A percentile compares a stretch with the other conserved stretches of the same genome.
These are phyloP conservation scores for Parnassius glacialis DNA, from an alignment of 2,888 invertebrate species.

Conservation along the genomic window DNA sequence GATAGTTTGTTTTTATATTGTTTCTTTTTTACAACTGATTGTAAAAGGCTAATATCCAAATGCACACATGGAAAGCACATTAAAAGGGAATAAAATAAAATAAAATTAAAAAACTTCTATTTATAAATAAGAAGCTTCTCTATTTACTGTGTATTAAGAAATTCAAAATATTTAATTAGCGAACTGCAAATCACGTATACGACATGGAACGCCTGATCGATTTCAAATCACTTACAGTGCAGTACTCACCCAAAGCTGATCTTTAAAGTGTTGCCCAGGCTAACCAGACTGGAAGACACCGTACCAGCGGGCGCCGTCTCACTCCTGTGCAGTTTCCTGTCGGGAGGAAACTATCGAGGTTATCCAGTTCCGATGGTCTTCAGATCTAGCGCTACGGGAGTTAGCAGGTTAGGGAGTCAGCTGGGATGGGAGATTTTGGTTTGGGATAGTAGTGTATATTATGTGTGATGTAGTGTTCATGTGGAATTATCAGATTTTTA, in stretches of 20 bases:
- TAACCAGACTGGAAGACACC: slow-evolving; percentile 89
- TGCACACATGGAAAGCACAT: no score
- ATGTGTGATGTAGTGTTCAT: no score
- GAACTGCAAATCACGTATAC: neutral
- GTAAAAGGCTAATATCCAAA: no score
- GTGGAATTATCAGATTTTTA: no score
- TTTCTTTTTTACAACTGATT: no score
- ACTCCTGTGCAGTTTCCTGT: slow-evolving; percentile 84
- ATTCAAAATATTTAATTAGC: no score
- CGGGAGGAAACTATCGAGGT: slow-evolving; percentile 76
- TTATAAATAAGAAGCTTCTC: no score
- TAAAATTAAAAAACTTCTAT: no score
- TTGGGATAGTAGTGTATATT: neutral
- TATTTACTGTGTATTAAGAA: no score
- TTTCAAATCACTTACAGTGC: neutral
- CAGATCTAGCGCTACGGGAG: slow-evolving; percentile 50
- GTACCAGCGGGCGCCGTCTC: slow-evolving; percentile 88
- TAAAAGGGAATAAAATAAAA: no score
- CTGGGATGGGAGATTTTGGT: slow-evolving; percentile 19
- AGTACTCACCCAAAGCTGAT: slow-evolving; percentile 88
- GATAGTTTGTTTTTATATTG: no score
- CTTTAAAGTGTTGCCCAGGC: slow-evolving; percentile 90
- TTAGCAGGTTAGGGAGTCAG: slow-evolving; percentile 50
- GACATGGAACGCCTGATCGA: no score
- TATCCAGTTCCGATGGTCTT: slow-evolving; percentile 53